Evolutionary conservation across 2,888 invertebrate genomes (phyloP), one percentile per base, ranked within the genome.

Genomic region (Pseudanteris insignis): DNA sequence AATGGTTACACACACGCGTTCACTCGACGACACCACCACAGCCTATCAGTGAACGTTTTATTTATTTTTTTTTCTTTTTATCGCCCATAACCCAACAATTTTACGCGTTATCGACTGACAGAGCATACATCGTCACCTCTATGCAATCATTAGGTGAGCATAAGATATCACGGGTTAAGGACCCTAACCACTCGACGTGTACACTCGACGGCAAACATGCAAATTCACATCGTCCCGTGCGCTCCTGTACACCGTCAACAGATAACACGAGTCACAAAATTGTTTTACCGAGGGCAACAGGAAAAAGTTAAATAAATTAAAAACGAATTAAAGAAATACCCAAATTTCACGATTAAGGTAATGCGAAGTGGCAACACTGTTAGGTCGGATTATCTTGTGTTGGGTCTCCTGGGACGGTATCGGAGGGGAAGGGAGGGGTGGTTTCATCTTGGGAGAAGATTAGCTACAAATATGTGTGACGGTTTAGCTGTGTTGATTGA

Each of bases 21-120:
- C n/a, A n/a, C 33, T 15, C 30, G 14, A 46, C 10, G 29, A 32
- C 38, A 26, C 30, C 25, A 32, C 44, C 30, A 6, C 2, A 21
- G 21, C 25, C 25, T 58, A 50, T 58, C 46, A 40, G 50, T 33
- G 25, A n/a, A n/a, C n/a, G n/a, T n/a, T n/a, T n/a, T n/a, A n/a
- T n/a, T n/a, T n/a, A n/a, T n/a, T n/a, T n/a, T n/a, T n/a, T n/a
- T n/a, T 36, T 51, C 34, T 51, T 59, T 59, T 59, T 40, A 59
- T 46, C 50, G 62, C 65, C 64, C 67, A 54, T 63, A 65, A 67
- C 59, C 57, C 60, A 57, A 67, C 66, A 57, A 60, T 47, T 67
- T 63, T 43, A 54, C 62, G 63, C 64, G 60, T 68, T 70, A 70
- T 70, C 70, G 67, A 68, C 62, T 62, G 65, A 67, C 65, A 66